Base-by-base conservation (phyloP, 2,113 vertebrate species). In the Apeltes quadracus region DNA sequence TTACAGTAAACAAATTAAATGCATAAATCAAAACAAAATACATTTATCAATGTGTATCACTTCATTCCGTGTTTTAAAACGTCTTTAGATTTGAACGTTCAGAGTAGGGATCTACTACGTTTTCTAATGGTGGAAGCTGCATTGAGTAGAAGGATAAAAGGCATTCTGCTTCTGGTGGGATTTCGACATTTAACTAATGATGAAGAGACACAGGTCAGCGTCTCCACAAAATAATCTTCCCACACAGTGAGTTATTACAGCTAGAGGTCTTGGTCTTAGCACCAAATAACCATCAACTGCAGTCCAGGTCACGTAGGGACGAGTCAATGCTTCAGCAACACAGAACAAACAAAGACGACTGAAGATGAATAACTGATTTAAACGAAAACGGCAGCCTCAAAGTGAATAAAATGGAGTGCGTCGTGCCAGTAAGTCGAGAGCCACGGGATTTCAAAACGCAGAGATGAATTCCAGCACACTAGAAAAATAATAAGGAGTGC, bases 391-490 rank as follows among this genome's bases (percentile, higher is more conserved):
- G 36, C 23, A n/a, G 46, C 63, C 50, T 72, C 32, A 69, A 61
- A 83, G 61, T 53, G 58, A 79, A 66, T 74, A 90, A 74, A 87
- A 85, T 88, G 83, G n/a, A 72, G 54, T 25, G 62, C 39, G 73
- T 75, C 70, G 62, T 32, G 23, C 75, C 73, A 77, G 15, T 15
- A 64, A 56, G 29, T 36, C 57, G 55, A 80, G 20, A 56, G 65
- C 25, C 23, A 1, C 16, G 43, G 25, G 7, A 61, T 48, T 61
- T 82, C 3, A 55, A 61, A 15, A 73, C 7, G 20, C n/a, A 82
- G 59, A 38, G 7, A 57, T 22, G 13, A 62, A 58, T 65, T 58
- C 53, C n/a, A 41, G 29, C 56, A 27, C 25, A 43, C 54, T 41
- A 58, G 48, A 46, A 44, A 27, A 62, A 20, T 76, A 86, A 81